phyloP scores from a whole-genome alignment of 1,140 invertebrate species.

The Dendroctonus valens region DNA sequence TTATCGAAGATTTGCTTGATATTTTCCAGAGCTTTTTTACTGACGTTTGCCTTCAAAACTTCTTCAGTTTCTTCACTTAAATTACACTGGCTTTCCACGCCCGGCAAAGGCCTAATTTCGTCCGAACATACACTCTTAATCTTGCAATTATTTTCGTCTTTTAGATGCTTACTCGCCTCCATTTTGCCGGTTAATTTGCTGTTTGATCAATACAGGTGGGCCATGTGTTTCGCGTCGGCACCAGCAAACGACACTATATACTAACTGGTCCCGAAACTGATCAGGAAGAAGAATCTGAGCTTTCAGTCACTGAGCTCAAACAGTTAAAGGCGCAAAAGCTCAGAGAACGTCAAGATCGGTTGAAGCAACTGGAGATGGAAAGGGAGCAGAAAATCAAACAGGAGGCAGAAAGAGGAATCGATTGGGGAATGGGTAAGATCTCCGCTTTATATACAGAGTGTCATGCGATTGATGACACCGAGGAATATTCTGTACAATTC shows the following conservation, averaged over 20 bases:
- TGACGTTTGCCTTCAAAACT: conserved; percentile 12
- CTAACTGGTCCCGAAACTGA: conserved; percentile 84
- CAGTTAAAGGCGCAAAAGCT: conserved; percentile 59
- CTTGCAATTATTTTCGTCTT: conserved; percentile 11
- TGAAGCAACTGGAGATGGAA: conserved; percentile 55
- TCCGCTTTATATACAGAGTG: not conserved
- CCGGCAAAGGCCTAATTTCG: not conserved
- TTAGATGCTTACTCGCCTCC: conserved; percentile 8
- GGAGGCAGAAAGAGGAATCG: conserved; percentile 71
- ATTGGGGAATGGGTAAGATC: conserved; percentile 84
- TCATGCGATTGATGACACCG: no score
- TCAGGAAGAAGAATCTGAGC: conserved; percentile 79
- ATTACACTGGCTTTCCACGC: conserved; percentile 18
- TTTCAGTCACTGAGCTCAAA: conserved; percentile 79
- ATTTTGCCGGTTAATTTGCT: not conserved
- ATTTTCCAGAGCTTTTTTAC: conserved; percentile 24
- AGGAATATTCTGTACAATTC: no score
- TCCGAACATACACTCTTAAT: not conserved
- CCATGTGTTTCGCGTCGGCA: conserved; percentile 90
- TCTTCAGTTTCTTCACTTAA: conserved; percentile 7
- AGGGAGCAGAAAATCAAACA: conserved; percentile 53
- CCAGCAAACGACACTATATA: conserved; percentile 81
- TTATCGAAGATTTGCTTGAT: conserved; percentile 41
- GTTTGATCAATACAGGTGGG: conserved; percentile 63
- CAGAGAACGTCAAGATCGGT: conserved; percentile 55